A percentile compares a stretch with the other conserved stretches of the same genome.
These are phyloP conservation scores for Fabriciana adippe DNA, from an alignment of 2,888 invertebrate genomes.

Conservation along the genomic window DNA sequence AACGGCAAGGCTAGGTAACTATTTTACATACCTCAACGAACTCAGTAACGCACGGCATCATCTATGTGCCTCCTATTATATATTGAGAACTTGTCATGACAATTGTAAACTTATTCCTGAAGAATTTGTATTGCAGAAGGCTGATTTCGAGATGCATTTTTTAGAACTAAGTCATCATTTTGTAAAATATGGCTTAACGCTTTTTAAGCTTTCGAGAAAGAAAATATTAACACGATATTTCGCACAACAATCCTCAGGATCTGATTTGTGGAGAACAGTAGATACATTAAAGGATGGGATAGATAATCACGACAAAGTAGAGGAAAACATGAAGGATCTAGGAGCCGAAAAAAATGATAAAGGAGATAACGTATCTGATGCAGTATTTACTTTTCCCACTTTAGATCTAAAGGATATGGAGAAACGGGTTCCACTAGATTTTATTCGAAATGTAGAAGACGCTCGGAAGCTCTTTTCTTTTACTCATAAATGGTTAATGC, in stretches of 20 bases:
- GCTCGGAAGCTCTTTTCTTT: constrained; percentile 80
- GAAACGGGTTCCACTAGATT: constrained; percentile 57
- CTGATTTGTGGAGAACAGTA: constrained; percentile 69
- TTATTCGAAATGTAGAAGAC: constrained; percentile 62
- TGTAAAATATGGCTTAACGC: constrained; percentile 83
- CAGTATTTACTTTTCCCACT: constrained; percentile 61
- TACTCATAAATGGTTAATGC: constrained; percentile 83
- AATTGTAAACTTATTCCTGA: constrained; percentile 74
- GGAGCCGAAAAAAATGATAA: constrained; percentile 62
- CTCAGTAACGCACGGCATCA: constrained; percentile 83
- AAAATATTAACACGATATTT: constrained; percentile 70
- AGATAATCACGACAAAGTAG: constrained; percentile 49
- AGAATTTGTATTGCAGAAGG: constrained; percentile 66
- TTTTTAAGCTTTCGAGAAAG: constrained; percentile 82
- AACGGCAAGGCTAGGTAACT: constrained; percentile 78
- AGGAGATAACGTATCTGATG: constrained; percentile 57
- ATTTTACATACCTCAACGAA: constrained; percentile 72
- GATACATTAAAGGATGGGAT: constrained; percentile 52
- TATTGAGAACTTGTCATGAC: constrained; percentile 80
- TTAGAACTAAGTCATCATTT: constrained; percentile 82
- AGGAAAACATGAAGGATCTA: constrained; percentile 64
- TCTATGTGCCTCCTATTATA: constrained; percentile 83
- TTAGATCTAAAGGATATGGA: constrained; percentile 67
- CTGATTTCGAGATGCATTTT: constrained; percentile 71
- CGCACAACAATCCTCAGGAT: constrained; percentile 53